Base-by-base conservation (phyloP, 2,888 invertebrate genomes). In the Bruchidius siliquastri region DNA sequence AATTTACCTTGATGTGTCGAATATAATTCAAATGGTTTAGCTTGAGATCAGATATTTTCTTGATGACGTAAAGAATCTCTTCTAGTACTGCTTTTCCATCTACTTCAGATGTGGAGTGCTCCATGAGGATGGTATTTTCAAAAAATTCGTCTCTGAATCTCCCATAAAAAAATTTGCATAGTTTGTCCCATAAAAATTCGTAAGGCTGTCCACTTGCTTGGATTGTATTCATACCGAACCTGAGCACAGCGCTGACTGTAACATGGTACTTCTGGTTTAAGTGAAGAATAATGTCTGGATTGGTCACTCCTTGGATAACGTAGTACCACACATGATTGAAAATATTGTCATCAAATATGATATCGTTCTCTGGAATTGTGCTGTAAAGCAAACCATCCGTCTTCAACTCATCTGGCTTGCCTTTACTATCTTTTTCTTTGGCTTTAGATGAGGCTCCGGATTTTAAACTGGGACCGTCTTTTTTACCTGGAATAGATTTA, bases 11-110 rank as follows among this genome's bases (percentile, higher is more conserved):
- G 22, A 83, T 69, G 68, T 80, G 77, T 66, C 79, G 72, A 20
- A 83, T 77, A 68, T 82, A 83, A 70, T 79, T 77, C 21, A 82
- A 74, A 75, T 83, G 81, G 22, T 78, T 77, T 21, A 80, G 74
- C 75, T 82, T 83, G 18, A 83, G 75, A 70, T 82, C 80, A 20
- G 79, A 75, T 32, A 82, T 78, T 32, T 32, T 76, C 74, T 80
- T 77, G 13, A 81, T 70, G 20, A 76, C 74, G 67, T 77, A 76
- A 21, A 82, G 67, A 22, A 82, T 75, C 22, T 79, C 77, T 72
- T 81, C 77, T 20, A 81, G 76, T 66, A 72, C 73, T 10, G 76
- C 71, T 20, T 72, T 73, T 3, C 73, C 21, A 0, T 74, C 71
- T 20, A 71, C n/a, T 21, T 71, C 68, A 21, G 67, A 20, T 8